Base-by-base conservation (phyloP, 1,140 invertebrate species). In the Xylocopa sonorina region DNA sequence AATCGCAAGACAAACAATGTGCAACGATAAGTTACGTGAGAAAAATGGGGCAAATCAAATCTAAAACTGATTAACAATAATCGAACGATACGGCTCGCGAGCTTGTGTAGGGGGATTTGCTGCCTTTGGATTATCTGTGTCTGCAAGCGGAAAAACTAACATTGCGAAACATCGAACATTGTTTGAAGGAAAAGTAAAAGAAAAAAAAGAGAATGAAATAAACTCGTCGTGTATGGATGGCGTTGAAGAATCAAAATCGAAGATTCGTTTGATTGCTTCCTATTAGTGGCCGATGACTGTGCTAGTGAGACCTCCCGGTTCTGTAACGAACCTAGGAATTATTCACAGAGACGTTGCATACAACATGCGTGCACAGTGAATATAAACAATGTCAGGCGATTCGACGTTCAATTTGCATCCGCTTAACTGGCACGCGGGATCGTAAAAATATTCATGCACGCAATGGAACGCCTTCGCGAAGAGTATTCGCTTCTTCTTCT, bases 291-390 rank as follows among this genome's bases (percentile, higher is more conserved):
- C 48, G 60, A 34, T 50, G 51, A 32, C 46, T 46, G 72, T 71
- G 75, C 53, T 34, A 46, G 38, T 18, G 38, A 29, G 53, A 7
- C 16, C 32, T 18, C n/a, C n/a, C 14, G 57, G 50, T 67, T 62
- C 53, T 62, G 32, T 60, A 27, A 80, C 60, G 48, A 80, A 51
- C 34, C 78, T 76, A 34, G 46, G 43, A 55, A 80, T 55, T 81
- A 84, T 84, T 80, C 83, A 84, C 72, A 84, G 21, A 48, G 51
- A 79, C 58, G 66, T 79, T 83, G 81, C 79, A 78, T 60, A 71
- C 51, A 80, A 69, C n/a, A n/a, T 55, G 6, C 24, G 78, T 84
- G 81, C 82, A 83, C 81, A 77, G 67, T 80, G 82, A 84, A 84
- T 75, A 58, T 63, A 69, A 68, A 51, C 12, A 43, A 1, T 48